Evolutionary conservation across 1,140 invertebrate genomes (phyloP), one percentile per base, ranked within the genome.

Genomic region (Lordiphosa collinella): DNA sequence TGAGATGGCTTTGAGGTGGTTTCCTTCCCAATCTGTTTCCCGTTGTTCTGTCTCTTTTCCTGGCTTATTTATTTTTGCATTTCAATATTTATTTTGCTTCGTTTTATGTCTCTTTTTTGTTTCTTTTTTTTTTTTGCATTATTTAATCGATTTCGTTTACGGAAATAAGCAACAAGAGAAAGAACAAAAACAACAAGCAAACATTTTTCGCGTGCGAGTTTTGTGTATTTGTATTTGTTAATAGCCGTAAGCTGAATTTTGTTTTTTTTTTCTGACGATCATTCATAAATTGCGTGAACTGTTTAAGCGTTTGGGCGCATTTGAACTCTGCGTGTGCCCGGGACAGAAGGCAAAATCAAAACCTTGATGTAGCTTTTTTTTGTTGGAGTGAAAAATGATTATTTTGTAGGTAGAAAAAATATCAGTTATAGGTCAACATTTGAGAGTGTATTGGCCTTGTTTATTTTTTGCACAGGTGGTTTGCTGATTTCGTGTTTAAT

Each of bases 251-350:
- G 72, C 76, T 11, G 41, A 13, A 29, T 36, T 37, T 14, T 14
- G 12, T 34, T 34, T 16, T 10, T 48, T 67, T 60, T 10, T 48
- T 67, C 57, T 54, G 62, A 34, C 62, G 78, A 82, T 82, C 76
- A 84, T 82, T 82, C 78, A 82, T 82, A 82, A 82, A 82, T 68
- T 82, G 72, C 58, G 54, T 84, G 76, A 64, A 80, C 65, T 82
- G 60, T 53, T 72, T 48, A 49, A 31, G 34, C 35, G 32, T 16
- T 62, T 22, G 16, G 4, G 16, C 16, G 53, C 31, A 31, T 56
- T 70, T 70, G 66, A 80, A 67, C 71, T 67, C 41, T 63, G 66
- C 76, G 57, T 71, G 51, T 71, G 71, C 66, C 61, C 58, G 44
- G 46, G 40, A 46, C 63, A 67, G 46, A 66, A 67, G 63, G 63